Evolutionary conservation across 2,797 vertebrate species (phyloP).

Genomic region (Miichthys miiuy): DNA sequence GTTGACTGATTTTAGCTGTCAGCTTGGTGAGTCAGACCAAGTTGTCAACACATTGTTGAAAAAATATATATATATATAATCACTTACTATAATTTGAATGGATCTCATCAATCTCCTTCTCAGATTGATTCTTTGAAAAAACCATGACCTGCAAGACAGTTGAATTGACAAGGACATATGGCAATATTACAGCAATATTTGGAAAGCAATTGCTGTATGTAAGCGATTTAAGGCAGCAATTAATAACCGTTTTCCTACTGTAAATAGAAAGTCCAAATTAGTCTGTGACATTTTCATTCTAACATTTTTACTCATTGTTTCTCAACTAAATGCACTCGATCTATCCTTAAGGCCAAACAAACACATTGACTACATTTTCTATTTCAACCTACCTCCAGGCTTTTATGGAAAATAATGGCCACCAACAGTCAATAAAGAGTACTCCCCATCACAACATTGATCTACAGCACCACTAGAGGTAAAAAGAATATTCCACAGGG

Average conservation of each 20-base stretch:
- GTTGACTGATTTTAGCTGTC: neutral
- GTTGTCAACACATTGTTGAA: neutral
- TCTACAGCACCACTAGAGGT: neutral
- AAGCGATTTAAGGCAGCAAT: neutral
- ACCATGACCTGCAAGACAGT: constrained; percentile 85
- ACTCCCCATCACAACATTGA: neutral
- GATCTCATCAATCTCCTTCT: constrained; percentile 92
- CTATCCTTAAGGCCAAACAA: neutral
- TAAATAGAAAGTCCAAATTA: no score
- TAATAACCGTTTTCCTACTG: neutral
- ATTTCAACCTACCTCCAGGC: neutral
- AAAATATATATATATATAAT: neutral
- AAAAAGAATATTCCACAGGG: neutral
- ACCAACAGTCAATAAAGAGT: neutral
- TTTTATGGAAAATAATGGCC: neutral
- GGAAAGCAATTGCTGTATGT: neutral
- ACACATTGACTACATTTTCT: neutral
- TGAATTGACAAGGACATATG: constrained; percentile 2
- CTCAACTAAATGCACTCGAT: neutral
- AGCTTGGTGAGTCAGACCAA: neutral
- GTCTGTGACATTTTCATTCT: no score
- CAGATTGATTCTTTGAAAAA: constrained; percentile 92
- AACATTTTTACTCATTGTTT: no score
- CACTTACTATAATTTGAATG: constrained; percentile 94
- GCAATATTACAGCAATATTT: neutral